Evolutionary conservation across 1,140 invertebrate genomes (phyloP).

Genomic region (Theocolax elegans): DNA sequence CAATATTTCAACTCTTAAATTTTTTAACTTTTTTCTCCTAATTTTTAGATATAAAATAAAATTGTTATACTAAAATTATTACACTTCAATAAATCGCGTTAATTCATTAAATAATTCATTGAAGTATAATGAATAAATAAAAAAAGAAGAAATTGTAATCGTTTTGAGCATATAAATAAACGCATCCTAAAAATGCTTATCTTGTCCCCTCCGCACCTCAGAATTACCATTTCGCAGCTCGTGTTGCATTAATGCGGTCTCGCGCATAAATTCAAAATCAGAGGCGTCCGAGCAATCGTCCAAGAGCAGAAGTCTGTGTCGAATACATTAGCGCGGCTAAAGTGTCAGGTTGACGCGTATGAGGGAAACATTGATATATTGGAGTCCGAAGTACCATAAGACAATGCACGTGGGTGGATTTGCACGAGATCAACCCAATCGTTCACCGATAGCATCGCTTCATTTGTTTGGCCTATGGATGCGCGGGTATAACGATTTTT

Average conservation of each 20-base stretch:
- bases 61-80: no score
- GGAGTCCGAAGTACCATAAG: conserved; percentile 2
- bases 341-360: neutral
- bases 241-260: neutral
- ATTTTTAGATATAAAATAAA: no score
- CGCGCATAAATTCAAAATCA: conserved; percentile 28
- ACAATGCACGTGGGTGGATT: conserved; percentile 47
- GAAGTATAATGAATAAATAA: no score
- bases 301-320: neutral
- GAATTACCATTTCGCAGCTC: conserved; percentile 10
- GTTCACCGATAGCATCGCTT: conserved; percentile 44
- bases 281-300: neutral
- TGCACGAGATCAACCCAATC: conserved; percentile 31
- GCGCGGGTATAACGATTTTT: neutral
- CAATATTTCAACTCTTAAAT: neutral
- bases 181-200: no score
- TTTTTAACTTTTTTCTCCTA: no score
- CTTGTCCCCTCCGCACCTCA: no score
- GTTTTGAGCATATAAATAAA: no score
- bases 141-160: no score
- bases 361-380: conserved; percentile 4
- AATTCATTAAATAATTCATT: no score
- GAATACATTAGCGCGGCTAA: conserved; percentile 18
- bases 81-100: no score
- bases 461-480: conserved; percentile 22